phyloP scores from a whole-genome alignment of 2,888 invertebrate genomes.

The Homarus gammarus region DNA sequence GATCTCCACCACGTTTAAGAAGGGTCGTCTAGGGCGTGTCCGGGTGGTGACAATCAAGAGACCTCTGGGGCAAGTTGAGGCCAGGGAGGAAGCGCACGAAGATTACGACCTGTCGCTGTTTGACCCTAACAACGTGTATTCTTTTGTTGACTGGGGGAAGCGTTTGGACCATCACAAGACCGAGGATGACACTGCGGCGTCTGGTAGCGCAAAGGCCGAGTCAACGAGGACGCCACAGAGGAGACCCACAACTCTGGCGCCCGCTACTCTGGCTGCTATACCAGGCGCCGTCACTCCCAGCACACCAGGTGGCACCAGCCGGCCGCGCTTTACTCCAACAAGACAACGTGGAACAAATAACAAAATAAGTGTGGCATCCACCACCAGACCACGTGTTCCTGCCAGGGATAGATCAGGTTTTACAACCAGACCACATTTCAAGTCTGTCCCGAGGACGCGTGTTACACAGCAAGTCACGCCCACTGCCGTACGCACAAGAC shows the following conservation, averaged over 20 bases:
- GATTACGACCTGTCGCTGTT: conserved; percentile 25
- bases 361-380: too few species aligned
- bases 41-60: conserved; percentile 45
- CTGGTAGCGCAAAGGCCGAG: not conserved
- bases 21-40: conserved; percentile 39
- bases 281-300: not conserved
- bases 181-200: conserved; percentile 5
- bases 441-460: not conserved
- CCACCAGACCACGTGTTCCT: not conserved
- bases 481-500: not conserved
- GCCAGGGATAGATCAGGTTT: not conserved
- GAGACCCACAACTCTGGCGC: not conserved
- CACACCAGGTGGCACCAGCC: not conserved
- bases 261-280: not conserved
- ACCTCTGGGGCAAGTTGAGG: conserved; percentile 15
- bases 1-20: conserved; percentile 42
- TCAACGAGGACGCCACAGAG: not conserved
- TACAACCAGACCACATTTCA: not conserved
- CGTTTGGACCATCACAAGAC: not conserved
- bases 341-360: conserved; percentile 13
- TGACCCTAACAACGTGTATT: conserved; percentile 26
- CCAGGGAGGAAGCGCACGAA: not conserved
- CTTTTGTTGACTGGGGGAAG: conserved; percentile 31
- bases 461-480: not conserved
- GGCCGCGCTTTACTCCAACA: not conserved